Percentiles rank a stretch among this genome's conserved stretches.
Evolutionary conservation across 2,888 invertebrate genomes (phyloP).

Genomic region (Maniola hyperantus): DNA sequence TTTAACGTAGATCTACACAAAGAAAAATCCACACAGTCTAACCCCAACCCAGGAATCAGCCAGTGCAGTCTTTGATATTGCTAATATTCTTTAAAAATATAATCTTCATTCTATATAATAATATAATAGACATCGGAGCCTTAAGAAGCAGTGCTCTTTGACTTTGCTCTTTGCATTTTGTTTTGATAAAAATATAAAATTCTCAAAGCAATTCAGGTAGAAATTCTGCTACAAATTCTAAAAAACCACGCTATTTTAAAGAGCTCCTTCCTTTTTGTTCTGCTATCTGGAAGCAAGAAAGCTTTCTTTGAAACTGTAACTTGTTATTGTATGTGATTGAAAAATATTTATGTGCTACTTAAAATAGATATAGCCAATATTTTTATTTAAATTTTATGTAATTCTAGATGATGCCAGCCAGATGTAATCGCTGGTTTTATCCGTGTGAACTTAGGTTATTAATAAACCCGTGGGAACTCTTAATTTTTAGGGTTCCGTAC

Average conservation of each 20-base stretch:
- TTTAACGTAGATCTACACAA: too few relatives aligned
- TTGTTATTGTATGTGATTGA: constrained; percentile 3
- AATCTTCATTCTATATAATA: neutral
- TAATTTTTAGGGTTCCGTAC: too few relatives aligned
- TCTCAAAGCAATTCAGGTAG: constrained; percentile 14
- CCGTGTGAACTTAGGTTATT: too few relatives aligned
- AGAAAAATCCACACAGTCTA: too few relatives aligned
- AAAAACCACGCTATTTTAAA: constrained; percentile 12
- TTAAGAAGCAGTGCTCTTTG: constrained; percentile 7
- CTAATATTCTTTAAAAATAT: neutral
- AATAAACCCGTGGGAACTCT: too few relatives aligned
- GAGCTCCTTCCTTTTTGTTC: constrained; percentile 13
- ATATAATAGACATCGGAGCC: neutral
- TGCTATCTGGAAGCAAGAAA: constrained; percentile 4
- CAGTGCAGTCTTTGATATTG: too few relatives aligned
- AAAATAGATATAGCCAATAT: too few relatives aligned
- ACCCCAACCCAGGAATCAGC: too few relatives aligned
- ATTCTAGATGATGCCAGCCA: too few relatives aligned
- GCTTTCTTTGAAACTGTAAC: neutral
- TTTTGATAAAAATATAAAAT: constrained; percentile 16
- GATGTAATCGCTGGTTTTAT: too few relatives aligned
- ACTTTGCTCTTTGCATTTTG: neutral
- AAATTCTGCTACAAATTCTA: constrained; percentile 11
- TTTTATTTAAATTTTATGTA: too few relatives aligned
- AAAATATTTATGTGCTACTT: constrained; percentile 5